Evolutionary conservation across 2,113 vertebrate species (phyloP).

Genomic region (Myrmophylax atrothorax): DNA sequence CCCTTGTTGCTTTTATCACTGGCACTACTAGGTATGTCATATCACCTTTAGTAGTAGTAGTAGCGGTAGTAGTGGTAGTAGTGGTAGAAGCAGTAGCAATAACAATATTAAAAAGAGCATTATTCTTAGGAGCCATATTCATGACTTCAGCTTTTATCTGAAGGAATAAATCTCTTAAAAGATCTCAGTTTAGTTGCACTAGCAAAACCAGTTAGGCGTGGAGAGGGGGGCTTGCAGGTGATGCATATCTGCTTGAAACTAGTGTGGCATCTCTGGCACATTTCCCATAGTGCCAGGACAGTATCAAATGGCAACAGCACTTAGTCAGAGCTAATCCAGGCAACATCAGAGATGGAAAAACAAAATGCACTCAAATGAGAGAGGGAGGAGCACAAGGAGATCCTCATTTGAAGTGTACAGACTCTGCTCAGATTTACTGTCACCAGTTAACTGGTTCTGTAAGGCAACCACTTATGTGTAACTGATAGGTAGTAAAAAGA

Average conservation of each 20-base stretch:
- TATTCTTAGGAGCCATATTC: background rate
- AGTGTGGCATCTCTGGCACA: background rate
- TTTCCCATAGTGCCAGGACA: background rate
- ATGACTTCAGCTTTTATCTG: background rate
- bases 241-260: background rate
- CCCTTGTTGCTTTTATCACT: background rate
- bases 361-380: background rate
- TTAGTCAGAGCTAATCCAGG: background rate
- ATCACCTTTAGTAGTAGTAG: background rate
- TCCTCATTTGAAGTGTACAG: background rate
- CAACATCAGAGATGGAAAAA: background rate
- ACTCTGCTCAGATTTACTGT: slow-evolving; percentile 40
- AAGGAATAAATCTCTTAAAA: background rate
- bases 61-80: background rate
- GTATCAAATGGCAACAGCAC: background rate
- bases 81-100: background rate
- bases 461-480: slow-evolving; percentile 60
- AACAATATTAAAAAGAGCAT: background rate
- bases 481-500: slow-evolving; percentile 66
- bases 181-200: background rate
- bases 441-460: slow-evolving; percentile 58
- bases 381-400: background rate
- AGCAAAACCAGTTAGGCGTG: background rate
- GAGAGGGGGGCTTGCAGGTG: background rate
- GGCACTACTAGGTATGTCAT: background rate